phyloP scores from a whole-genome alignment of 2,113 vertebrate species.

The Varanus komodoensis region DNA sequence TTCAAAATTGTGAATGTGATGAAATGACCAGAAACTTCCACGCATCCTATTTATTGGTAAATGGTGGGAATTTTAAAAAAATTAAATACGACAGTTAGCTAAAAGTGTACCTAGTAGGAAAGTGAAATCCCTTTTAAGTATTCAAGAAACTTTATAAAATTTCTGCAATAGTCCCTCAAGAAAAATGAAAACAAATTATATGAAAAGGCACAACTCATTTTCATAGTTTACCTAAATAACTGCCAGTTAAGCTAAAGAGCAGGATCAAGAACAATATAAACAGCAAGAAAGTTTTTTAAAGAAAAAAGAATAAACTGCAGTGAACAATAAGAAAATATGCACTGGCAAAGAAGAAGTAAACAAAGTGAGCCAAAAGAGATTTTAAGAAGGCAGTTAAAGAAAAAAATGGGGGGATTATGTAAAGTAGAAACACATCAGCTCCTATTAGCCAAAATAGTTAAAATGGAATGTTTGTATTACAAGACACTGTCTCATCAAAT shows the following conservation, averaged over 20 bases:
- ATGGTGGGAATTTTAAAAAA: neutral
- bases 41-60: neutral
- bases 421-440: neutral
- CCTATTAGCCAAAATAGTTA: neutral
- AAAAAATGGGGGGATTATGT: too few relatives aligned
- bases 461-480: neutral
- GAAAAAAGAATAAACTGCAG: neutral
- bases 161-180: neutral
- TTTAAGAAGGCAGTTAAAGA: neutral
- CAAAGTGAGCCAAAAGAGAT: neutral
- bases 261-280: neutral
- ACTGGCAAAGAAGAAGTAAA: neutral
- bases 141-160: neutral
- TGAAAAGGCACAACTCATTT: neutral
- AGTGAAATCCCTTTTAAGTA: neutral
- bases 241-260: neutral
- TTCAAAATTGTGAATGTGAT: neutral
- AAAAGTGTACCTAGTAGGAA: neutral
- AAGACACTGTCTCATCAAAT: neutral
- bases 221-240: neutral
- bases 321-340: neutral
- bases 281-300: neutral
- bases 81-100: neutral
- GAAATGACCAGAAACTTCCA: neutral
- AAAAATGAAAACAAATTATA: neutral